Conservation (phyloP, 2,797 vertebrate species). For the Loris lydekkerianus region DNA sequence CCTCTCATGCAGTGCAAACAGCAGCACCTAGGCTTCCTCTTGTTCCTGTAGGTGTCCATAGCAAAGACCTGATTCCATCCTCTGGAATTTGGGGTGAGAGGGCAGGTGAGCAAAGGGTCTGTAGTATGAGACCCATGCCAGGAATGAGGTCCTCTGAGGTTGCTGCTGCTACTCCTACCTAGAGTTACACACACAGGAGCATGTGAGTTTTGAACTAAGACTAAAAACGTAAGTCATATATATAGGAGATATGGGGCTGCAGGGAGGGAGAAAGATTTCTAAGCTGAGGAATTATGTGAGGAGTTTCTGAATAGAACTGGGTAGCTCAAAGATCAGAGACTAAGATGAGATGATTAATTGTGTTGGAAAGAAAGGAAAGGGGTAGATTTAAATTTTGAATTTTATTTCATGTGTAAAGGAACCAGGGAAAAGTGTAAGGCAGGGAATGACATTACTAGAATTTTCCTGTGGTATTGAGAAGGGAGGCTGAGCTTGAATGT, state of each 20-base stretch:
- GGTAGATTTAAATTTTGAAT: neutral
- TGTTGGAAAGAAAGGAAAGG: neutral
- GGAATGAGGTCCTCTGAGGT: neutral
- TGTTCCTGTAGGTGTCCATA: neutral
- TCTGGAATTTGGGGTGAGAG: neutral
- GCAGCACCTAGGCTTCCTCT: neutral
- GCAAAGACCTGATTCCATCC: neutral
- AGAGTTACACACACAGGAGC: neutral
- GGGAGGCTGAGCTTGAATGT: neutral
- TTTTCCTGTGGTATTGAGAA: neutral
- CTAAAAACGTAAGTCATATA: neutral
- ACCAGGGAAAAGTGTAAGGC: neutral
- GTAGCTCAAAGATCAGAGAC: neutral
- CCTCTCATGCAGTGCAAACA: rapidly evolving
- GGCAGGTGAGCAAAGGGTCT: neutral
- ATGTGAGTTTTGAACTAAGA: neutral
- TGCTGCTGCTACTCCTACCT: neutral
- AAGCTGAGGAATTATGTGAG: neutral
- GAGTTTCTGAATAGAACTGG: neutral
- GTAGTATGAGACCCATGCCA: neutral
- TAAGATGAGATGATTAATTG: neutral
- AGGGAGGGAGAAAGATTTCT: neutral
- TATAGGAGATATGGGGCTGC: neutral
- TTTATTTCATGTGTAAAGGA: neutral
- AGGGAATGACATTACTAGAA: neutral